A percentile compares a stretch with the other conserved stretches of the same genome.
Conservation (phyloP, 2,797 vertebrate species). For the Meda fulgida region DNA sequence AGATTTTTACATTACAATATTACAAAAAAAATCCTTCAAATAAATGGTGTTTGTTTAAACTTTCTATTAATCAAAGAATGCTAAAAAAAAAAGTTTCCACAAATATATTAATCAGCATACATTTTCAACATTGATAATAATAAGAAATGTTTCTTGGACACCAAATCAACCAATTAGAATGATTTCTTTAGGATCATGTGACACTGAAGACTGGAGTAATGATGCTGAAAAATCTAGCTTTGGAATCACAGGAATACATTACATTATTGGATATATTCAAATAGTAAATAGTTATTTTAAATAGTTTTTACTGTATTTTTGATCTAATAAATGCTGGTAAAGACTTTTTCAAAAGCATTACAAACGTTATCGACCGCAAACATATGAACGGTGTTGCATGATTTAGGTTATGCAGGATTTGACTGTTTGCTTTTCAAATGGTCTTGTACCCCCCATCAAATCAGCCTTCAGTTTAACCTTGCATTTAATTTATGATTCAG, state of each 20-base stretch:
- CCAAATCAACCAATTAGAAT: neutral
- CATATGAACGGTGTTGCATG: neutral
- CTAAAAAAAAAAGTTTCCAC: neutral
- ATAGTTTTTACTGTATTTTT: neutral
- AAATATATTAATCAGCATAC: neutral
- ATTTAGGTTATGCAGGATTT: neutral
- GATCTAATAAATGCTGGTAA: neutral
- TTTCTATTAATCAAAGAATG: neutral
- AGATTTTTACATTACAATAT: neutral
- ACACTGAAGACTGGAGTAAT: neutral
- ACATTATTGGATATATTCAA: neutral
- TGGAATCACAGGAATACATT: neutral
- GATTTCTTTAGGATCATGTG: neutral
- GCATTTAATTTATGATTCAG: slow-evolving; percentile 21
- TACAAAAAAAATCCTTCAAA: neutral
- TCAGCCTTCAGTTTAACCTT: slow-evolving; percentile 12
- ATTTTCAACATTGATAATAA: neutral
- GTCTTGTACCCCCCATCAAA: neutral
- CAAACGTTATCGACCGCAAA: neutral
- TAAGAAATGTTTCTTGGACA: neutral
- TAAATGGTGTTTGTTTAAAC: neutral
- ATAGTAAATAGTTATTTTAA: neutral
- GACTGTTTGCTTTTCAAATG: neutral
- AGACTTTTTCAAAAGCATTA: neutral
- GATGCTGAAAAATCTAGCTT: neutral